Evolutionary conservation across 2,797 vertebrate genomes (phyloP).

Genomic region (Chloroceryle amazona): DNA sequence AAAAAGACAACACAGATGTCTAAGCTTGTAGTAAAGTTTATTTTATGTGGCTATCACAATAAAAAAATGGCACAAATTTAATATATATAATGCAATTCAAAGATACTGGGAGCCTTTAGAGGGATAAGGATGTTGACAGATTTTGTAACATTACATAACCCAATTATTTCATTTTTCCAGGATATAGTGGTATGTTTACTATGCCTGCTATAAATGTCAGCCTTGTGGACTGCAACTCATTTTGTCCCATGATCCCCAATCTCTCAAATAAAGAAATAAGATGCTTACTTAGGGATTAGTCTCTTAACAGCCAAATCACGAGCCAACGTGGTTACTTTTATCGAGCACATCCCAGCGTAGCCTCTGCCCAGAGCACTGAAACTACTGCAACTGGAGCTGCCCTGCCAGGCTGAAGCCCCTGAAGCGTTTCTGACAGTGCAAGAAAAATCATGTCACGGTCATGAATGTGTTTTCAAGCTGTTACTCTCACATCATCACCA

Average conservation of each 20-base stretch:
- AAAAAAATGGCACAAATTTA: background rate
- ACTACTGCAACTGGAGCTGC: background rate
- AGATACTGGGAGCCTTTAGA: background rate
- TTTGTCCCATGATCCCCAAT: background rate
- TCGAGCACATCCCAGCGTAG: accelerated
- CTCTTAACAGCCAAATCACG: background rate
- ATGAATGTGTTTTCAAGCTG: background rate
- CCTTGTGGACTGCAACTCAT: background rate
- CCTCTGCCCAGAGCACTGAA: background rate
- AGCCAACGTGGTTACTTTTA: background rate
- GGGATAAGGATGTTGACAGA: background rate
- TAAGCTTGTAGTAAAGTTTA: background rate
- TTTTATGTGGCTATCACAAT: background rate
- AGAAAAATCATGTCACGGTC: background rate
- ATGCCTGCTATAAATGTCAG: background rate
- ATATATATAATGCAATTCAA: background rate
- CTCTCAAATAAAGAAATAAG: slow-evolving; percentile 15
- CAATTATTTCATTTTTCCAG: slow-evolving; percentile 15
- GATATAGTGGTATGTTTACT: background rate
- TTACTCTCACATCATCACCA: background rate
- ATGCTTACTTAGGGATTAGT: slow-evolving; percentile 36
- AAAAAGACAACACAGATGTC: background rate
- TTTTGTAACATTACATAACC: background rate
- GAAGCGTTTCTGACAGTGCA: background rate
- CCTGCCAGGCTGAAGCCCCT: background rate